A percentile compares a stretch with the other conserved stretches of the same genome.
Conservation (phyloP, 2,797 vertebrate species). For the Podarcis siculus region DNA sequence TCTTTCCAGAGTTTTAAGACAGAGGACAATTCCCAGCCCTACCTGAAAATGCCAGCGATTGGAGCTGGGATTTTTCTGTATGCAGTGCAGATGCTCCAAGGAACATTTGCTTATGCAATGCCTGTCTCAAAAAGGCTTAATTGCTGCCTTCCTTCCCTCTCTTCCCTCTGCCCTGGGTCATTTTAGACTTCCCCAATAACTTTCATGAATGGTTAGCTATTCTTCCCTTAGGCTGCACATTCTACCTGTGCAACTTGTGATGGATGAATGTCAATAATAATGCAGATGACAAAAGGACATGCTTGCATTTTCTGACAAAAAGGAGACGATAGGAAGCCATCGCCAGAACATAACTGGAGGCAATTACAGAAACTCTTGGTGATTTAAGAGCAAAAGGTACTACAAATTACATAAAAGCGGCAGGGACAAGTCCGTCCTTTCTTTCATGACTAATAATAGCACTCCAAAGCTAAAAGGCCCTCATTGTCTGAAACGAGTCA, state of each 20-base stretch:
- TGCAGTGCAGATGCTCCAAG: not conserved
- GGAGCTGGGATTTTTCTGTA: too few relatives aligned
- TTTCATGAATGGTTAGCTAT: not conserved
- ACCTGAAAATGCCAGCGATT: not conserved
- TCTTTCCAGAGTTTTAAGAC: too few relatives aligned
- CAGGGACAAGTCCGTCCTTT: conserved; percentile 42
- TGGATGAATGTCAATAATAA: not conserved
- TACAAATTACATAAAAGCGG: conserved; percentile 26
- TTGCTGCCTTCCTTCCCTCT: not conserved
- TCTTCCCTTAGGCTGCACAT: not conserved
- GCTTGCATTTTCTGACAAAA: conserved; percentile 33
- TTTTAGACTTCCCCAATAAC: not conserved
- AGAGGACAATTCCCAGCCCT: too few relatives aligned
- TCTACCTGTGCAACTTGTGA: not conserved
- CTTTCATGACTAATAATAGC: conserved; percentile 54
- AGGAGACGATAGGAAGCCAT: conserved; percentile 28
- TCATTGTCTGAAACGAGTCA: conserved; percentile 48
- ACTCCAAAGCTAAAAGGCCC: conserved; percentile 33
- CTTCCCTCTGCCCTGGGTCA: not conserved
- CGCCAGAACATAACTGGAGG: not conserved
- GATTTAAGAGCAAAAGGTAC: conserved; percentile 24
- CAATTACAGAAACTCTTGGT: conserved; percentile 27
- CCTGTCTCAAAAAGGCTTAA: not conserved
- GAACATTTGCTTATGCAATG: too few relatives aligned
- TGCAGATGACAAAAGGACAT: not conserved